Evolutionary conservation across 2,888 invertebrate genomes (phyloP).

Genomic region (Drosophila dives): DNA sequence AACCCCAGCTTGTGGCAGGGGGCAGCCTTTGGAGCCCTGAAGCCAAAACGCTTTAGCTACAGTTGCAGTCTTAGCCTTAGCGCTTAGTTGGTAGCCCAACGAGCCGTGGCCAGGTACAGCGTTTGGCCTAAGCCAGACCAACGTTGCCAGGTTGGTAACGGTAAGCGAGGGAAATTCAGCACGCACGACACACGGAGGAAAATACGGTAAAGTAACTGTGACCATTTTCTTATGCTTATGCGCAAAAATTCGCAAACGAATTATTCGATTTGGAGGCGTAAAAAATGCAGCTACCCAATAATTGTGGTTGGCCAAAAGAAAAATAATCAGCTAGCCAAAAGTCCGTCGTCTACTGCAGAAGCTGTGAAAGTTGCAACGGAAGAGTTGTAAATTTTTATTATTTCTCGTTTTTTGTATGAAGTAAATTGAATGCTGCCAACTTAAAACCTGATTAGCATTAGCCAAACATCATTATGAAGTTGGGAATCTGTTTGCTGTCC

Average conservation of each 20-base stretch:
- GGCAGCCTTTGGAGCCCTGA: conserved; percentile 41
- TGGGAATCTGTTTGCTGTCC: conserved; percentile 13
- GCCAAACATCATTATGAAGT: conserved; percentile 16
- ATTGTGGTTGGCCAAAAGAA: conserved; percentile 47
- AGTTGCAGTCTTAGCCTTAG: conserved; percentile 32
- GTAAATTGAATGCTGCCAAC: conserved; percentile 67
- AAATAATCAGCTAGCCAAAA: conserved; percentile 37
- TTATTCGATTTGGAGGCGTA: conserved; percentile 79
- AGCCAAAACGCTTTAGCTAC: conserved; percentile 22
- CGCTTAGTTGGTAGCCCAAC: conserved; percentile 72
- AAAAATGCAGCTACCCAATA: conserved; percentile 76
- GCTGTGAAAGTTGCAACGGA: conserved; percentile 75
- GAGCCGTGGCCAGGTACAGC: conserved; percentile 65
- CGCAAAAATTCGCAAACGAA: conserved; percentile 64
- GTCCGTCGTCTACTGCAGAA: conserved; percentile 70
- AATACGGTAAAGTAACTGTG: conserved; percentile 67
- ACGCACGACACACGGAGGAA: conserved; percentile 67
- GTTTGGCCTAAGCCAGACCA: not conserved
- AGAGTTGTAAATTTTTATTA: conserved; percentile 65
- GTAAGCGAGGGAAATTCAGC: conserved; percentile 74
- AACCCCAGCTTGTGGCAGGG: conserved; percentile 25
- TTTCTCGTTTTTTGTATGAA: conserved; percentile 18
- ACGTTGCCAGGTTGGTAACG: conserved; percentile 56
- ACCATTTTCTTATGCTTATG: conserved; percentile 78
- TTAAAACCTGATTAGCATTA: conserved; percentile 16